Percentiles rank a stretch among this genome's conserved stretches.
These are phyloP conservation scores for Serripes groenlandicus DNA, from an alignment of 2,888 invertebrate species.

Conservation along the genomic window DNA sequence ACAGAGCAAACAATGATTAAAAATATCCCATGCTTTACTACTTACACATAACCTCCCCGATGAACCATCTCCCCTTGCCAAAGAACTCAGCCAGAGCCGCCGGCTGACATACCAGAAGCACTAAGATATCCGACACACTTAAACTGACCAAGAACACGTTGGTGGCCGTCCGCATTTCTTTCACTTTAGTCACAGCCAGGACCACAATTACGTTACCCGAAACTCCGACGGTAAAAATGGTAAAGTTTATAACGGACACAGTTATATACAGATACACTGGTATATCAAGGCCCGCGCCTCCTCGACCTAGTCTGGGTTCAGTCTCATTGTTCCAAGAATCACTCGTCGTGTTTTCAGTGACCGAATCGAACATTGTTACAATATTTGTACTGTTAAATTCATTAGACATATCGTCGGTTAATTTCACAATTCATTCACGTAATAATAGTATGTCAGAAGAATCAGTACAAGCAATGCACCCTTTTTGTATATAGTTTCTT, in stretches of 20 bases:
- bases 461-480: no score
- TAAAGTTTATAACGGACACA: conserved; percentile 88
- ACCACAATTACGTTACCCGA: conserved; percentile 97
- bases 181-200: conserved; percentile 95
- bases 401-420: no score
- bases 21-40: conserved; percentile 84
- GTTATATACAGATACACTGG: conserved; percentile 52
- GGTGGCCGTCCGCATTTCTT: conserved; percentile 97
- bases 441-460: no score
- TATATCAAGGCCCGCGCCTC: conserved; percentile 30
- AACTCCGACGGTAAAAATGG: conserved; percentile 95
- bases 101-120: conserved; percentile 96
- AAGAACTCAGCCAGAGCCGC: conserved; percentile 97
- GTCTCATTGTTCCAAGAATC: no score
- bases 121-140: conserved; percentile 96
- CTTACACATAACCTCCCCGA: conserved; percentile 97
- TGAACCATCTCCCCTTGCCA: conserved; percentile 96
- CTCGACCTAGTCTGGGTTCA: no score
- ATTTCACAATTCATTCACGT: no score
- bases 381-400: no score
- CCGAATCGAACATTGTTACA: no score
- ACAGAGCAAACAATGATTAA: no score
- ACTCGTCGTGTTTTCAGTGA: no score
- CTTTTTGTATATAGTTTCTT: no score
- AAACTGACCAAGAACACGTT: conserved; percentile 97